These are phyloP conservation scores for Falco punctatus DNA, from an alignment of 2,113 vertebrate genomes.

Conservation along the genomic window DNA sequence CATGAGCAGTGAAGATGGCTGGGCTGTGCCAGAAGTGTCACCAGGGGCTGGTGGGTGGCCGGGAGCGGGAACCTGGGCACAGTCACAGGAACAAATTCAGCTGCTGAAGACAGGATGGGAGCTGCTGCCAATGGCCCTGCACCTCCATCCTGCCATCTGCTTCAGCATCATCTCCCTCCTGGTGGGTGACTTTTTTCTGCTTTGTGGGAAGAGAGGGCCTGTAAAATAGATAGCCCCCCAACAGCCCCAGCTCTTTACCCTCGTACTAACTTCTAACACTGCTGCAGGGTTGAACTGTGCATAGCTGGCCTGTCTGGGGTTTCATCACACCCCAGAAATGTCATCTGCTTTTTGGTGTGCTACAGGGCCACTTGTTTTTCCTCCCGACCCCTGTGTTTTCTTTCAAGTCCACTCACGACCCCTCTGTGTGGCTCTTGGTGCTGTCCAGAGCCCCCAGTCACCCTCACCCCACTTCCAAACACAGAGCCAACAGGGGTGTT, in stretches of 20 bases:
- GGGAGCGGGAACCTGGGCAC: background rate
- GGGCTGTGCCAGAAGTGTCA: too few species aligned
- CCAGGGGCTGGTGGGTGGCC: too few species aligned
- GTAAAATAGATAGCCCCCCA: accelerated
- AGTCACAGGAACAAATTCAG: background rate
- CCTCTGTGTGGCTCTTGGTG: accelerated
- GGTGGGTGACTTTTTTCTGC: background rate
- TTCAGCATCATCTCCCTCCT: accelerated
- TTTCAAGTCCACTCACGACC: accelerated
- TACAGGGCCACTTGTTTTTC: background rate
- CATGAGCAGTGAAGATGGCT: too few species aligned
- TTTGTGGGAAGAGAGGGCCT: background rate
- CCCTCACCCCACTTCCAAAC: too few species aligned
- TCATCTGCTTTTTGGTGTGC: background rate
- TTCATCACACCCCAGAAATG: accelerated
- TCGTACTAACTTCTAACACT: too few species aligned
- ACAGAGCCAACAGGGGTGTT: background rate
- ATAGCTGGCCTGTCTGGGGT: accelerated
- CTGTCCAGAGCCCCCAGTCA: background rate
- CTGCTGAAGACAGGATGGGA: background rate
- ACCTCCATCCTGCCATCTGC: accelerated
- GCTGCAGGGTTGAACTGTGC: accelerated
- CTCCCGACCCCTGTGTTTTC: accelerated
- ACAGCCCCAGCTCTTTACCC: accelerated
- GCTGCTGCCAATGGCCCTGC: background rate